phyloP scores from a whole-genome alignment of 1,140 invertebrate species.

The Drosophila sechellia region DNA sequence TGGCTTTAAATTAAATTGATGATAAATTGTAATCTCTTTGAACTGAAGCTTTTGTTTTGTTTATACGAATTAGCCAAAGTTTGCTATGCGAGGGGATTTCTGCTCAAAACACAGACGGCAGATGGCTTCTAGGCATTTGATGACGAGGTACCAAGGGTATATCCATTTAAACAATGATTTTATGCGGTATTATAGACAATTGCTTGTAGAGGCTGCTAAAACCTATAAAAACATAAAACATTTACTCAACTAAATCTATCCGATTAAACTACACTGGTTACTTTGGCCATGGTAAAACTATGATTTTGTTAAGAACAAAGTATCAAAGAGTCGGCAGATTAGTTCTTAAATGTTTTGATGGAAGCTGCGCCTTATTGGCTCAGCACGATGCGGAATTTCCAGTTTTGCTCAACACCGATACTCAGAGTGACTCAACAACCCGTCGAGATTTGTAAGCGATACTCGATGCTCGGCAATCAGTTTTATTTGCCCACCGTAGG shows the following conservation, averaged over 20 bases:
- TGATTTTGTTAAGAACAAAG: neutral
- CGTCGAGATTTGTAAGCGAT: conserved; percentile 1
- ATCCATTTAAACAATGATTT: too few species aligned
- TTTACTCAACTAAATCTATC: too few species aligned
- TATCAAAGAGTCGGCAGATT: neutral
- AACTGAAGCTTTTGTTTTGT: conserved; percentile 6
- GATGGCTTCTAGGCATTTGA: neutral
- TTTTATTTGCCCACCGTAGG: conserved; percentile 32
- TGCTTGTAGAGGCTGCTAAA: too few species aligned
- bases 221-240: too few species aligned
- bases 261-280: too few species aligned
- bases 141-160: too few species aligned
- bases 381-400: conserved; percentile 65
- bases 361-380: conserved; percentile 32
- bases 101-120: conserved; percentile 11
- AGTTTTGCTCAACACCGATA: conserved; percentile 52
- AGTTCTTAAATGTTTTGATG: conserved; percentile 3
- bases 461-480: neutral
- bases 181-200: too few species aligned
- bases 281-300: neutral
- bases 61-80: conserved; percentile 26
- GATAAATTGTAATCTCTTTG: too few species aligned
- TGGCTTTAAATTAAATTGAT: too few species aligned
- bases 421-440: conserved; percentile 24
- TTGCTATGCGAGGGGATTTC: conserved; percentile 6